Evolutionary conservation across 2,888 invertebrate species (phyloP).

Genomic region (Celastrina argiolus): DNA sequence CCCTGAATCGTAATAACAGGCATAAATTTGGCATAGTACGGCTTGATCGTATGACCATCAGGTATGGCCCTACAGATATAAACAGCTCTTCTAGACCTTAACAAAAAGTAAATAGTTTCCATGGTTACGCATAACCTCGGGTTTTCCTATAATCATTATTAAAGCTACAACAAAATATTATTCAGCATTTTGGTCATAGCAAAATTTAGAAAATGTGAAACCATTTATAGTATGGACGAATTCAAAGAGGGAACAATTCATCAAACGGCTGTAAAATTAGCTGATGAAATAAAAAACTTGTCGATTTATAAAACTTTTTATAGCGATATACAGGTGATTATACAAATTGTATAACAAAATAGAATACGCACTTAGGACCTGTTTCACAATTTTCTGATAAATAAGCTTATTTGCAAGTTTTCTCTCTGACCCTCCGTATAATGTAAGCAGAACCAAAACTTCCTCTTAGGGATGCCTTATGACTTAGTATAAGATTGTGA

Average conservation of each 20-base stretch:
- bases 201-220: constrained; percentile 27
- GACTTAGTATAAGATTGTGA: no score
- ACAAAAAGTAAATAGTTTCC: constrained; percentile 26
- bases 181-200: constrained; percentile 24
- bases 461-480: no score
- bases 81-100: not conserved
- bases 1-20: no score
- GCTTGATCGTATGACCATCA: no score
- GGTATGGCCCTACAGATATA: no score
- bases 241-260: constrained; percentile 82
- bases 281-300: constrained; percentile 87
- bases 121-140: not conserved
- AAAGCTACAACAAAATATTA: constrained; percentile 23
- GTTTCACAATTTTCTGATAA: no score
- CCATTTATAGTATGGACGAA: constrained; percentile 60
- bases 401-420: no score
- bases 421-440: no score
- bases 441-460: no score
- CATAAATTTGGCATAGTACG: no score
- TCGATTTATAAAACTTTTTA: constrained; percentile 87
- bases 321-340: constrained; percentile 85
- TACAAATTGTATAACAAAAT: not conserved
- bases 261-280: constrained; percentile 85
- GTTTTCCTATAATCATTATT: constrained; percentile 22
- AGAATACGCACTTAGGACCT: no score